These are phyloP conservation scores for Philaethria dido DNA, from an alignment of 2,888 invertebrate species.

Conservation along the genomic window DNA sequence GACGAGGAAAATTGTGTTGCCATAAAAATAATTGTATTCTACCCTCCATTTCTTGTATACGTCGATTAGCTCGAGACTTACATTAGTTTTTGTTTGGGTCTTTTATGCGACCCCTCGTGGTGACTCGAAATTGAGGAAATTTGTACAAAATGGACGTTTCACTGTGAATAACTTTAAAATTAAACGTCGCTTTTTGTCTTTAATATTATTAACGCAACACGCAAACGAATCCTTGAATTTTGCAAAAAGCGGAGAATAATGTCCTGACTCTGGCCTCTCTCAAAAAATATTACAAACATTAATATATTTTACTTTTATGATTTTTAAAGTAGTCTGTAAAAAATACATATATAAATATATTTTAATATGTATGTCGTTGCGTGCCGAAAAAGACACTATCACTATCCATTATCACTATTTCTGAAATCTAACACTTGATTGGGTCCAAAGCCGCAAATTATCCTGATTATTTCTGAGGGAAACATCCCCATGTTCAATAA, in stretches of 20 bases:
- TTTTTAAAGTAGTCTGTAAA: too few species aligned
- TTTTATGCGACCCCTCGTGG: slow-evolving; percentile 37
- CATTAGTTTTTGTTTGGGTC: slow-evolving; percentile 43
- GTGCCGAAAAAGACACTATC: too few species aligned
- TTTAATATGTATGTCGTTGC: too few species aligned
- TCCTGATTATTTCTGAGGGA: background rate
- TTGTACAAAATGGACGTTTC: slow-evolving; percentile 24
- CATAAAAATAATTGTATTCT: slow-evolving; percentile 82
- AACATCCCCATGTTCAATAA: background rate
- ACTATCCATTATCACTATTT: too few species aligned
- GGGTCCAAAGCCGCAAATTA: background rate
- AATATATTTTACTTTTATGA: too few species aligned
- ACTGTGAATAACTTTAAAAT: slow-evolving; percentile 2
- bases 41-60: slow-evolving; percentile 52
- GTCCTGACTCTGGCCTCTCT: too few species aligned
- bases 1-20: slow-evolving; percentile 83
- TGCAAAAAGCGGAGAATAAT: too few species aligned
- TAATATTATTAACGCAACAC: background rate
- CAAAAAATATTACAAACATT: too few species aligned
- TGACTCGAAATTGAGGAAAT: slow-evolving; percentile 27
- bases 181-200: background rate
- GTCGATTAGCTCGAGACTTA: slow-evolving; percentile 45
- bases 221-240: too few species aligned
- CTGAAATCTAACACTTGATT: background rate
- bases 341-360: too few species aligned